These are phyloP conservation scores for Eustalomyia histrio DNA, from an alignment of 2,888 invertebrate genomes.

Conservation along the genomic window DNA sequence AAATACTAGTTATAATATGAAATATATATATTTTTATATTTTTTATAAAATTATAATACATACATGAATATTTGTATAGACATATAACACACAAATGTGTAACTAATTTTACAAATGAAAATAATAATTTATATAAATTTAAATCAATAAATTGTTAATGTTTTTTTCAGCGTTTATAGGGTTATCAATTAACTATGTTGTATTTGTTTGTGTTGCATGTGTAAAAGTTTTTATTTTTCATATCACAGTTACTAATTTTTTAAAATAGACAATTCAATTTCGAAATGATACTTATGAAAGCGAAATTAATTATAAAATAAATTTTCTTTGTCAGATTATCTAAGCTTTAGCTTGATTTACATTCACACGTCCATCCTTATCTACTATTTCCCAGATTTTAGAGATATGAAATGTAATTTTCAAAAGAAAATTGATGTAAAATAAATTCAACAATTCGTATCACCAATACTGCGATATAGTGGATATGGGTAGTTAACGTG, in stretches of 20 bases:
- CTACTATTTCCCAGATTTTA: too few relatives aligned
- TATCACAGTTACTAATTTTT: conserved; percentile 60
- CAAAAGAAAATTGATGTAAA: too few relatives aligned
- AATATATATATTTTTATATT: conserved; percentile 5
- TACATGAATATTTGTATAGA: too few relatives aligned
- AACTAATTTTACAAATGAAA: background rate
- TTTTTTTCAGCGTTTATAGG: conserved; percentile 1
- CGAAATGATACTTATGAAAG: conserved; percentile 7
- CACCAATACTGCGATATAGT: too few relatives aligned
- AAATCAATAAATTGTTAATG: background rate
- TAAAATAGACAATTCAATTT: conserved; percentile 22
- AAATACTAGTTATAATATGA: background rate
- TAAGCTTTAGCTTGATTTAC: too few relatives aligned
- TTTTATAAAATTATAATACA: background rate
- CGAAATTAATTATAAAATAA: background rate
- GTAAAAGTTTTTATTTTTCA: conserved; percentile 19
- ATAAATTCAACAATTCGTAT: too few relatives aligned
- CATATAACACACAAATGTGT: background rate
- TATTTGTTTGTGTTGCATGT: background rate
- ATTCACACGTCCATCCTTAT: too few relatives aligned
- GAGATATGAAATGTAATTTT: too few relatives aligned
- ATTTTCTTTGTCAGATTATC: background rate
- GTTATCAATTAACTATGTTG: background rate
- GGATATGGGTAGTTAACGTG: too few relatives aligned
- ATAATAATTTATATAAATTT: background rate